These are phyloP conservation scores for Nannoperca australis DNA, from an alignment of 2,797 vertebrate genomes.

Conservation along the genomic window DNA sequence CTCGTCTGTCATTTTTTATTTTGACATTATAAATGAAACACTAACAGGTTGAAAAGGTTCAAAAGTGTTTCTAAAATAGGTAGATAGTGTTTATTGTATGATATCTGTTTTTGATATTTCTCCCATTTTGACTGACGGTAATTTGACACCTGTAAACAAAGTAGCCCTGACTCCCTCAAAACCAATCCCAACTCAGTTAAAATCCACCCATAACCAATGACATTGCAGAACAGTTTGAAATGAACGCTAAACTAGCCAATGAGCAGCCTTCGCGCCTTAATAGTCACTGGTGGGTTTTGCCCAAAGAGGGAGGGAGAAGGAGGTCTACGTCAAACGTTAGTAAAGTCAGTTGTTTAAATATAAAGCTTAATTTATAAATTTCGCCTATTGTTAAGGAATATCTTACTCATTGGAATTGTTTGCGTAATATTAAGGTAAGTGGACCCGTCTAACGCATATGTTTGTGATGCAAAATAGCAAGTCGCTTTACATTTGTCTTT, in stretches of 20 bases:
- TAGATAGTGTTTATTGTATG: background rate
- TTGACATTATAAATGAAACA: background rate
- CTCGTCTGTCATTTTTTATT: background rate
- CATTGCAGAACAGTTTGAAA: slow-evolving; percentile 73
- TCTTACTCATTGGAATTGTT: slow-evolving; percentile 15
- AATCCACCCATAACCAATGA: slow-evolving; percentile 75
- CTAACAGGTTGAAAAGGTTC: too few species aligned
- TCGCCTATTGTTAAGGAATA: slow-evolving; percentile 6
- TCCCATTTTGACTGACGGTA: slow-evolving; percentile 43
- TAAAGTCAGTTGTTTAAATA: slow-evolving; percentile 58
- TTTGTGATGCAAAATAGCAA: background rate
- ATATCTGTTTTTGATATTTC: background rate
- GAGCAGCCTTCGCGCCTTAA: slow-evolving; percentile 83
- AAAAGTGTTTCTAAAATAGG: background rate
- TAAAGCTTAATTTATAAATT: slow-evolving; percentile 51
- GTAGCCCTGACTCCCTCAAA: slow-evolving; percentile 21
- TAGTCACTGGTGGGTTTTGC: slow-evolving; percentile 67
- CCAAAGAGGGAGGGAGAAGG: slow-evolving; percentile 80
- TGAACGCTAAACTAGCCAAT: slow-evolving; percentile 78
- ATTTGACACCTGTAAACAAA: slow-evolving; percentile 71
- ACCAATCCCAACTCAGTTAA: slow-evolving; percentile 63
- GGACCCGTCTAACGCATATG: fast-evolving
- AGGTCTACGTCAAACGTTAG: slow-evolving; percentile 66
- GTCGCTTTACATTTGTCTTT: slow-evolving; percentile 59
- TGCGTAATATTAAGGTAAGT: slow-evolving; percentile 73